phyloP scores from a whole-genome alignment of 2,797 vertebrate species.

The Phoebastria nigripes region DNA sequence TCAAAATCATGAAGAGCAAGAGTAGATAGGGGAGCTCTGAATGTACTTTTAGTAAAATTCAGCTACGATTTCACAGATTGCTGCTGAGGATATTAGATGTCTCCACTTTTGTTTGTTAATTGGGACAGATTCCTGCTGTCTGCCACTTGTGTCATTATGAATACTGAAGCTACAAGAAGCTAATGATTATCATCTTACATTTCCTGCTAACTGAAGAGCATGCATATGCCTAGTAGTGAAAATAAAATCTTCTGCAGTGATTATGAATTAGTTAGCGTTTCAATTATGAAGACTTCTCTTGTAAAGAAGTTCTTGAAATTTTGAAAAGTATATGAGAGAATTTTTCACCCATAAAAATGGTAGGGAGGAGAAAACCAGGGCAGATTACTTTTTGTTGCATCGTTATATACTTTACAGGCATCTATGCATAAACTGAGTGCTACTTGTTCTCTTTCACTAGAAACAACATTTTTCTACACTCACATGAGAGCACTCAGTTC shows the following conservation, averaged over 20 bases:
- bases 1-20: background rate
- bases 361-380: background rate
- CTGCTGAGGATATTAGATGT: background rate
- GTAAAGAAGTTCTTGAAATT: background rate
- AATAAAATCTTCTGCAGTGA: background rate
- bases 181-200: background rate
- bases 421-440: background rate
- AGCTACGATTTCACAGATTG: accelerated
- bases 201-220: background rate
- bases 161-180: background rate
- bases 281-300: background rate
- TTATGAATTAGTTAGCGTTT: background rate
- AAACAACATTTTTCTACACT: background rate
- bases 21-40: background rate
- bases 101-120: background rate
- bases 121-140: background rate
- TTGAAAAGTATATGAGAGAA: background rate
- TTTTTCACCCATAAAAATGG: background rate
- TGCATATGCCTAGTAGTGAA: background rate
- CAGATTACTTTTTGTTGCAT: background rate
- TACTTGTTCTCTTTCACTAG: background rate
- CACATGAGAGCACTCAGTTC: background rate
- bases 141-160: background rate
- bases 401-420: background rate
- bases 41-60: background rate